Percentiles rank a stretch among this genome's conserved stretches.
These are phyloP conservation scores for Orientallactaga bullata DNA, from an alignment of 2,113 vertebrate species.

Conservation along the genomic window DNA sequence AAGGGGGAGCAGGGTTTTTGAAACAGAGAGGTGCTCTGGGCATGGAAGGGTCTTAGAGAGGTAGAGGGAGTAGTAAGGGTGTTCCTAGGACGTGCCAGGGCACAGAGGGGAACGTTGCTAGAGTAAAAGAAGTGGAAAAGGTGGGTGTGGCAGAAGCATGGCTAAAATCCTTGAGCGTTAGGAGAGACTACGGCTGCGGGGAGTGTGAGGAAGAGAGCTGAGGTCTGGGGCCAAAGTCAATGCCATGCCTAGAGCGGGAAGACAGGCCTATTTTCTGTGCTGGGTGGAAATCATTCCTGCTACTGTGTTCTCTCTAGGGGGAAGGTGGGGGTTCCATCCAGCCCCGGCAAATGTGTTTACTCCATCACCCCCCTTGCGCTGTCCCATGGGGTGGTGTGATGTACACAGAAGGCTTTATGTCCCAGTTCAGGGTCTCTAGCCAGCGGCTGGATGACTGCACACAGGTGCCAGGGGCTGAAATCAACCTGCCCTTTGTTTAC, in stretches of 20 bases:
- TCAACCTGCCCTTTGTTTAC: not conserved
- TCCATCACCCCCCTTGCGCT: not conserved
- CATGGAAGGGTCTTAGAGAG: not conserved
- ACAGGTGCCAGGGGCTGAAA: not conserved
- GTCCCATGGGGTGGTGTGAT: not conserved
- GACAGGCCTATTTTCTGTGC: not conserved
- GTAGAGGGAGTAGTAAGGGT: not conserved
- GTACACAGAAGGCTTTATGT: not conserved
- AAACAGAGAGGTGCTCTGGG: not conserved
- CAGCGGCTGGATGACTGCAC: not conserved
- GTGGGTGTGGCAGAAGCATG: slow-evolving; percentile 23
- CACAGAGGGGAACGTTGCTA: not conserved
- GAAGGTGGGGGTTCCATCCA: not conserved
- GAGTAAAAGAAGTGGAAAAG: not conserved
- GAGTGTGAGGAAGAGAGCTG: not conserved
- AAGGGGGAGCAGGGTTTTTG: not conserved
- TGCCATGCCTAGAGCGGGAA: fast-evolving
- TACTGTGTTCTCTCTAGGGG: not conserved
- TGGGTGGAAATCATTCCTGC: not conserved
- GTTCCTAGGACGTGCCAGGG: not conserved
- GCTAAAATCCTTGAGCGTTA: not conserved
- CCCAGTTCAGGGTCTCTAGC: not conserved
- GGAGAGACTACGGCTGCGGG: not conserved
- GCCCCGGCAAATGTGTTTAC: not conserved
- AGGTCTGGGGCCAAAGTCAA: slow-evolving; percentile 29